Conservation (phyloP, 2,888 invertebrate genomes). For the Cheilosia pagana region DNA sequence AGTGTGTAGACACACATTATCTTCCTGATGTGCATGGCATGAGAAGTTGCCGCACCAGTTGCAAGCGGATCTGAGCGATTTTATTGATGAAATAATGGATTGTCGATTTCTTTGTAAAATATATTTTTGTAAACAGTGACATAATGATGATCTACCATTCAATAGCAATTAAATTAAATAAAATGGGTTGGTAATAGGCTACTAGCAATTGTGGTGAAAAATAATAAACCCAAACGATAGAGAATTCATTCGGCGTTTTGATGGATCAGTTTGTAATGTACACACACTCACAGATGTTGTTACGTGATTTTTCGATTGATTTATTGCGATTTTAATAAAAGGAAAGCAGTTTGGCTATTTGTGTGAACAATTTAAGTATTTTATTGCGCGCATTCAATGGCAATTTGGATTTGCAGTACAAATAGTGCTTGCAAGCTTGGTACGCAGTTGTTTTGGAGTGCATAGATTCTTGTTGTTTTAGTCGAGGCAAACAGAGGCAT, state of each 20-base stretch:
- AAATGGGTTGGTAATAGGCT: conserved; percentile 6
- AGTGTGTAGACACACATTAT: conserved; percentile 1
- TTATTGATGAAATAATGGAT: conserved; percentile 21
- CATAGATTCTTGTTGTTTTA: not conserved
- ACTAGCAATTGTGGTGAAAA: not conserved
- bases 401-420: conserved; percentile 11
- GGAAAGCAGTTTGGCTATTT: not conserved
- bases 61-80: conserved; percentile 37
- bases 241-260: conserved; percentile 13
- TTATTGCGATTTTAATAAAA: conserved; percentile 27
- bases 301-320: conserved; percentile 23
- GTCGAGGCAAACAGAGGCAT: conserved; percentile 30
- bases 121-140: conserved; percentile 31
- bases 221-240: conserved; percentile 5
- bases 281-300: not conserved
- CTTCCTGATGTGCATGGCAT: conserved; percentile 24
- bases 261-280: not conserved
- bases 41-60: conserved; percentile 15
- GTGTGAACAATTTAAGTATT: conserved; percentile 17
- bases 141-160: conserved; percentile 37
- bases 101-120: conserved; percentile 1
- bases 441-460: conserved; percentile 16
- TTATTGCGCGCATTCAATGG: conserved; percentile 2
- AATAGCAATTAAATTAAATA: conserved; percentile 43
- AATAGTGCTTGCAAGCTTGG: not conserved